These are phyloP conservation scores for Cassiopea xamachana DNA, from an alignment of 30 jellyfish, hydroid and myxozoan species.

Conservation along the genomic window DNA sequence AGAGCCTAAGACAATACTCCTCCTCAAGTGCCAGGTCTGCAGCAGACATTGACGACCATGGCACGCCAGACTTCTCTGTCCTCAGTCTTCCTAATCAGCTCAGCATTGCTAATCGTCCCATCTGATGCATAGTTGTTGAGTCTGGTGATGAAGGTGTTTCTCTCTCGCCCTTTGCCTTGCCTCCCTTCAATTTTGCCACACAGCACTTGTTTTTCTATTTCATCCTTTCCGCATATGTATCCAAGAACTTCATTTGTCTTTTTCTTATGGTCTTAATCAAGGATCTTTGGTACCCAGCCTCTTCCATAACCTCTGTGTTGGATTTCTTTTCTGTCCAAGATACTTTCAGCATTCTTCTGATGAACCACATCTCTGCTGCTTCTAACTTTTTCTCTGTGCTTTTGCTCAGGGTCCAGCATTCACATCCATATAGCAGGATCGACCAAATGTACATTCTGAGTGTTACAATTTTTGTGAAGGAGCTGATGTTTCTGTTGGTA, in stretches of 20 bases:
- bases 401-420: conserved; percentile 14
- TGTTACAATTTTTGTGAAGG: background rate
- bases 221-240: background rate
- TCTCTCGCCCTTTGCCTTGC: background rate
- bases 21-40: no score
- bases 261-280: background rate
- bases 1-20: no score
- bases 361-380: conserved; percentile 34
- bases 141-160: no score
- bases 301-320: background rate
- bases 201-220: background rate
- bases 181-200: background rate
- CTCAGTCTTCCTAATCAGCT: no score
- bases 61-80: no score
- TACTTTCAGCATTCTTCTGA: conserved; percentile 5
- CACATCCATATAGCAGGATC: conserved; percentile 3
- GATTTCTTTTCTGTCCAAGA: conserved; percentile 15
- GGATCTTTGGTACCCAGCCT: conserved; percentile 13
- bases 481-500: background rate
- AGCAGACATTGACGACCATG: no score
- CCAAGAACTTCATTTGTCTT: conserved; percentile 4
- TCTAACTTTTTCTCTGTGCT: background rate
- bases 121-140: no score
- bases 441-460: conserved; percentile 9
- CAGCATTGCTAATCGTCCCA: no score